Evolutionary conservation across 2,888 invertebrate species (phyloP), one percentile per base, ranked within the genome.

Genomic region (Meteorus colon): DNA sequence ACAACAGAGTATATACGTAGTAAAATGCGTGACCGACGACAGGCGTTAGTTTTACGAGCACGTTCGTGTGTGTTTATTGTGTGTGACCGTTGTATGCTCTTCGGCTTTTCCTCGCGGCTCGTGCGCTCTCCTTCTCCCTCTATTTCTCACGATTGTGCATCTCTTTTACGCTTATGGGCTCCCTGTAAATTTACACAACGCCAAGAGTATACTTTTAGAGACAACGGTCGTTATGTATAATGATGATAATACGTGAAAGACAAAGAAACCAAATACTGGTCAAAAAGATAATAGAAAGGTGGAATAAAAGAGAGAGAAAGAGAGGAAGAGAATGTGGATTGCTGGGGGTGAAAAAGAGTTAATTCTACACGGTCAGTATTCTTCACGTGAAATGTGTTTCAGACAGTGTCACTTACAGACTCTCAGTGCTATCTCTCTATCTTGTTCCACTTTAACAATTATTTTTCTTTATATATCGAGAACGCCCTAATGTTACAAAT

Each of bases 21-120:
- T 34, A 34, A 29, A 45, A 34, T 31, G 51, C 59, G 65, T 41
- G 55, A 37, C 62, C 45, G 55, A 24, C 31, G 55, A 55, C 27
- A 75, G 55, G 72, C 60, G 65, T 76, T 72, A 72, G 63, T 66
- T 76, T 76, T 76, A 76, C 68, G 73, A 76, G 60, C 76, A 68
- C 76, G 66, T 76, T 76, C 29, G 41, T 41, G 41, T 29, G 24
- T 16, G 24, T 71, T 71, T 55, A 60, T 41, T 59, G n/a, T 60
- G 16, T 34, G 41, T 41, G 41, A 16, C 29, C 16, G 24, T 24
- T 55, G 31, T 70, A n/a, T 59, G 5, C 24, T 59, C 55, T 31
- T 69, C 16, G 4, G 29, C 29, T 69, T 24, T 69, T 48, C 69
- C 55, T 8, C 8, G 14, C 12, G 16, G 60, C 48, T 48, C 48